Evolutionary conservation across 1,140 invertebrate genomes (phyloP), one percentile per base, ranked within the genome.

Genomic region (Saccostrea cuccullata): DNA sequence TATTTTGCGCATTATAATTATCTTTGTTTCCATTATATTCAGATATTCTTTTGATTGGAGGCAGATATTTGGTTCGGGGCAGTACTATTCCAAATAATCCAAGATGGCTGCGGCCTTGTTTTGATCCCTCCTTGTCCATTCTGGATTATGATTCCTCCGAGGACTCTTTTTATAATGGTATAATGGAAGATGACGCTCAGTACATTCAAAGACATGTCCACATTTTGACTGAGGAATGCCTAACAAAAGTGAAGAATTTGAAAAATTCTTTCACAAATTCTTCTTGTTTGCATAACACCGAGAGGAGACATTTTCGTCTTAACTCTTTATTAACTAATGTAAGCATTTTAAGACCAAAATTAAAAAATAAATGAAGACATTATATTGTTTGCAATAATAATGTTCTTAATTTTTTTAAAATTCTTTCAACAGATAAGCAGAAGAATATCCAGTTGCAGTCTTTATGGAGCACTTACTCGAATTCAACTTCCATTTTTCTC

Each of bases 21-120:
- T 77, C 26, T 77, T 30, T 77, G 3, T 36, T 30, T 6, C 13
- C 13, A 30, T 73, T 36, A 36, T 26, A 12, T 77, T 26, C 30
- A 36, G 23, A 30, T 30, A 36, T 77, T 12, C 12, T 77, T 15
- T 2, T 77, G 26, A 30, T 47, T 47, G 47, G 70, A 11, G 15
- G 26, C 9, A 36, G 12, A 77, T 77, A 15, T 15, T 30, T 15
- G 70, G 70, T 12, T 3, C 12, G 70, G 26, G 11, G 26, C 70
- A 77, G 26, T 13, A 64, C 58, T 40, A 26, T 36, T 4, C 23
- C 11, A 4, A 77, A 23, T 15, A 77, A 77, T 77, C 70, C 70
- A 77, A 77, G 70, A 77, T 77, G 70, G 70, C 70, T 77, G 70
- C 70, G 26, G 23, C 70, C 70, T 15, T 77, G 70, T 77, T 77